Evolutionary conservation across 2,113 vertebrate species (phyloP).

Genomic region (Spilogale gracilis): DNA sequence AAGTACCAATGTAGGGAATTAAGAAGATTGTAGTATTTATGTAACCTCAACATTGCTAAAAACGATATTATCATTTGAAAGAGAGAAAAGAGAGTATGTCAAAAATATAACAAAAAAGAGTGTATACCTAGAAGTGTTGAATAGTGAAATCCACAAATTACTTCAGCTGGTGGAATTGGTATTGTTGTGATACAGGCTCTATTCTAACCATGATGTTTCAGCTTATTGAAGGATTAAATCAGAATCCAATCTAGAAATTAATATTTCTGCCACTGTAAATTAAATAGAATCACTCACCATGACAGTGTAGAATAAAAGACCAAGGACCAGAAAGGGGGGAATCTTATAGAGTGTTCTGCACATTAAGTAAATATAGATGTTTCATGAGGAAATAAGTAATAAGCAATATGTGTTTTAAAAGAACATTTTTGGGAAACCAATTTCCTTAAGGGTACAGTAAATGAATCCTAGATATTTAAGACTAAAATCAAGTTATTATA

Average conservation of each 20-base stretch:
- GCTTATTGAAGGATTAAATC: neutral
- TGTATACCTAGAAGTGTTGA: neutral
- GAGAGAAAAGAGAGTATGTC: neutral
- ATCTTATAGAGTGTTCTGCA: neutral
- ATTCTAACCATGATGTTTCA: neutral
- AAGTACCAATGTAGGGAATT: neutral
- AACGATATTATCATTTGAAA: neutral
- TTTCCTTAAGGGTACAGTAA: neutral
- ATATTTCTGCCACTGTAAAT: neutral
- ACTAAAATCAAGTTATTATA: neutral
- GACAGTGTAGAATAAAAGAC: neutral
- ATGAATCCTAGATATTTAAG: neutral
- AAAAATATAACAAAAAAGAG: neutral
- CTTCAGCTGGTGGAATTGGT: neutral
- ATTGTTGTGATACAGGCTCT: neutral
- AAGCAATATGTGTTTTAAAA: neutral
- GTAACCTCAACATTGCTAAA: neutral
- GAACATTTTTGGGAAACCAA: neutral
- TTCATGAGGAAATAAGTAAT: neutral
- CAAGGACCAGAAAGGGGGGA: neutral
- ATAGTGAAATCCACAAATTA: neutral
- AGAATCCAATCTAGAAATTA: neutral
- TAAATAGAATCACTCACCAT: neutral
- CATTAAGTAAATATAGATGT: neutral
- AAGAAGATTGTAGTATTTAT: neutral